Evolutionary conservation across 2,888 invertebrate genomes (phyloP).

Genomic region (Bombyx huttoni): DNA sequence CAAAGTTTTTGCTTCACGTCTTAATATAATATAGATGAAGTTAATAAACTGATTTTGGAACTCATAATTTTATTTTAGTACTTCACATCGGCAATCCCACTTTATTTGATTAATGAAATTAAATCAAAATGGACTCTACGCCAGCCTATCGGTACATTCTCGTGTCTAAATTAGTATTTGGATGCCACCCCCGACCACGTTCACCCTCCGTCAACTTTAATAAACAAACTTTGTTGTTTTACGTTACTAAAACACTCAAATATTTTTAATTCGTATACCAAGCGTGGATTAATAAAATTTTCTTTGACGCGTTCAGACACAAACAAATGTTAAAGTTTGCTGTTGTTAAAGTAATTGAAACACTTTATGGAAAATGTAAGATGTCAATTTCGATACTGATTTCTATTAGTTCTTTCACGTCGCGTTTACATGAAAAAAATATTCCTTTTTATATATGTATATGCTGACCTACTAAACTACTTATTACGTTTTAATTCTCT

Average conservation of each 20-base stretch:
- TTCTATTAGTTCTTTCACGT: no score
- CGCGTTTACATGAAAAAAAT: no score
- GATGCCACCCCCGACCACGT: conserved; percentile 12
- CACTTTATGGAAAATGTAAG: no score
- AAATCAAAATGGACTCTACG: not conserved
- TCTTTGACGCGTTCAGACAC: conserved; percentile 23
- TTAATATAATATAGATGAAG: no score
- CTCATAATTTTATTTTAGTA: no score
- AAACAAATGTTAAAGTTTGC: conserved; percentile 17
- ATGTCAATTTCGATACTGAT: no score
- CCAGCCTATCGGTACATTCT: not conserved
- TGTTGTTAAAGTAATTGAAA: no score
- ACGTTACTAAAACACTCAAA: conserved; percentile 62
- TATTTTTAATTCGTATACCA: conserved; percentile 59
- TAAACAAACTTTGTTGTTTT: conserved; percentile 59
- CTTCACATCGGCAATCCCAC: not conserved
- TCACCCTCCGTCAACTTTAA: conserved; percentile 36
- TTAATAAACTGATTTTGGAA: no score
- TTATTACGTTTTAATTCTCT: no score
- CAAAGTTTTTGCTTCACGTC: no score
- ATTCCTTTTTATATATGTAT: no score
- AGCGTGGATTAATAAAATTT: conserved; percentile 31
- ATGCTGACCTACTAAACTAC: no score
- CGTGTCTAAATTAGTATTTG: not conserved
- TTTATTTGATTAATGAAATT: not conserved